These are phyloP conservation scores for Trematocara caparti DNA, from an alignment of 2,797 vertebrate species.

Conservation along the genomic window DNA sequence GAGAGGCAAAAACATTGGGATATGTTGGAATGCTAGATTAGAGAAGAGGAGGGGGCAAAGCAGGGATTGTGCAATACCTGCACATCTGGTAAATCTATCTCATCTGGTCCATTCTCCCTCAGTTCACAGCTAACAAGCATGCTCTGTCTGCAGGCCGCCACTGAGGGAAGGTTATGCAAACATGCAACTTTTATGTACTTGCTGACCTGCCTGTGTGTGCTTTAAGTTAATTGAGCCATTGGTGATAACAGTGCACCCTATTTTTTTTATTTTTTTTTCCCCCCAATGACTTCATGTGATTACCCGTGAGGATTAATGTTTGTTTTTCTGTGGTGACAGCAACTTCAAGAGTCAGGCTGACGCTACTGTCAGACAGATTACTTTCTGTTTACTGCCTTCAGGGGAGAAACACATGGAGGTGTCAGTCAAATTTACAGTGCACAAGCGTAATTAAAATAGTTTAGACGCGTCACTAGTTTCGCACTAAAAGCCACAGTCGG, in stretches of 20 bases:
- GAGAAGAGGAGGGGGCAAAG: not conserved
- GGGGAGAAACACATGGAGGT: constrained; percentile 1
- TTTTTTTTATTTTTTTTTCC: not conserved
- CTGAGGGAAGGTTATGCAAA: constrained; percentile 55
- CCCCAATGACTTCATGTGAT: not conserved
- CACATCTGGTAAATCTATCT: constrained; percentile 77
- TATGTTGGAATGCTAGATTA: constrained; percentile 61
- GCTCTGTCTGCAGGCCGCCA: constrained; percentile 51
- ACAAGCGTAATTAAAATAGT: constrained; percentile 9
- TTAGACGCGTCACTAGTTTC: not conserved
- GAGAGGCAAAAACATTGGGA: constrained; percentile 24
- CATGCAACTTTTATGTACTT: constrained; percentile 44
- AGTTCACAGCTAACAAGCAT: constrained; percentile 52
- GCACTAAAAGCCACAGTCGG: not conserved
- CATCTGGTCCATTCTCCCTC: constrained; percentile 51
- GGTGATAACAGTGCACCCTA: not conserved
- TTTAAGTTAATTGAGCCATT: constrained; percentile 21
- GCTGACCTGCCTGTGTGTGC: constrained; percentile 24
- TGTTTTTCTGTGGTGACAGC: constrained; percentile 2
- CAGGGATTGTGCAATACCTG: constrained; percentile 76
- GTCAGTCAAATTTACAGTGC: constrained; percentile 5
- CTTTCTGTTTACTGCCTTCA: constrained; percentile 24
- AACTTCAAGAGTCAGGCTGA: not conserved
- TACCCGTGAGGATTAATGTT: not conserved
- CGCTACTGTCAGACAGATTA: not conserved